Evolutionary conservation across 2,888 invertebrate genomes (phyloP), one percentile per base, ranked within the genome.

Genomic region (Neuroscelio doddi): DNA sequence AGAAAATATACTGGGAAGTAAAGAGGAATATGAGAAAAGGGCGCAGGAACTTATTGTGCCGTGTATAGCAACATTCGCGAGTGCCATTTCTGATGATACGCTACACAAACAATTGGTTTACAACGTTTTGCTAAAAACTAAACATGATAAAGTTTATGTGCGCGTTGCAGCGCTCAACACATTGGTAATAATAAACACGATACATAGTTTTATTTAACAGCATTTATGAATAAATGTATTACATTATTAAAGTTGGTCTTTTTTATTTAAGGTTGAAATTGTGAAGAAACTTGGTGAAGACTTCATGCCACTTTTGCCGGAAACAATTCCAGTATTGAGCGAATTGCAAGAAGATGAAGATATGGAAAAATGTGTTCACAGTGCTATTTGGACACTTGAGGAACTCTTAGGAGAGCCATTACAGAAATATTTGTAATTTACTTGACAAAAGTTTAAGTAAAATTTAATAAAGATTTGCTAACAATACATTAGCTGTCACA

Each of bases 241-340:
- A 46, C 29, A 17, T 12, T 52, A 41, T 56, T 56, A 21, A 47
- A 24, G 17, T 61, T 44, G 14, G 12, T 47, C 49, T 49, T 61
- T 17, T 24, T 32, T 32, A 27, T 59, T 68, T 29, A 26, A 82
- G 70, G 91, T 93, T 49, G 91, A 92, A 71, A 90, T 96, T 76
- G 95, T 94, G 1, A 89, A 90, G 42, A 94, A 93, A 80, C 86
- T 97, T 1, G 95, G 94, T 1, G 94, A 95, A 81, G 94, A 94
- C 78, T 97, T 95, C 86, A 87, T 95, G 73, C 91, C 95, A 0
- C 87, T 97, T 0, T 84, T 97, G 45, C 96, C 97, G 0, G 97
- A 98, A 81, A 95, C 96, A 2, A 93, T 97, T 64, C 97, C 97
- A 0, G 97, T 97, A 87, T 86, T 98, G 27, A 95, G 96, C 0